A percentile compares a stretch with the other conserved stretches of the same genome.
Evolutionary conservation across 2,797 vertebrate species (phyloP).

Genomic region (Taenioides sp.): DNA sequence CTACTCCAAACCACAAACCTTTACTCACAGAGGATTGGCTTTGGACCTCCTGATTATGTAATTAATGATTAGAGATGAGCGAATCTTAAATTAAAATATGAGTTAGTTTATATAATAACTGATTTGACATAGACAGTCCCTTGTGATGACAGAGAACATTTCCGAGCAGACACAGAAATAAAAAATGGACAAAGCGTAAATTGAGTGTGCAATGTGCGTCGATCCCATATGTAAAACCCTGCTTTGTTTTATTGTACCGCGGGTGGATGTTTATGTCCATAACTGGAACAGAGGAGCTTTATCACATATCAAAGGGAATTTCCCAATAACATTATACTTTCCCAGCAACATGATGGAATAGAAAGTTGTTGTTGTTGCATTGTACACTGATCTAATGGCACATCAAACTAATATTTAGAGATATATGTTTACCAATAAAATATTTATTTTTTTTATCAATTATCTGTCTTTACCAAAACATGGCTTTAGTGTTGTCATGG

Average conservation of each 20-base stretch:
- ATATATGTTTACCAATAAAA: too few species aligned
- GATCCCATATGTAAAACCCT: background rate
- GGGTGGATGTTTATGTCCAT: background rate
- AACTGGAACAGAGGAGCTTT: background rate
- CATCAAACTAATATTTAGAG: too few species aligned
- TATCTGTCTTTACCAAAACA: too few species aligned
- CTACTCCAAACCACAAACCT: too few species aligned
- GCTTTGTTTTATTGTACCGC: background rate
- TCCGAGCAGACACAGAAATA: background rate
- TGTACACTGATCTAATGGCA: too few species aligned
- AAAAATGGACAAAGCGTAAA: background rate
- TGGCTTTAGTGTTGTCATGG: too few species aligned
- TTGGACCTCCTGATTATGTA: too few species aligned
- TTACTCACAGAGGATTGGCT: too few species aligned
- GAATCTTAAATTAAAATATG: too few species aligned
- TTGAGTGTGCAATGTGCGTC: background rate
- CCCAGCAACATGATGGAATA: background rate
- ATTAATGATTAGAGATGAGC: too few species aligned
- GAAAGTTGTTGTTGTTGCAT: background rate
- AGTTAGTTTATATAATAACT: too few species aligned
- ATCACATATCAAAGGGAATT: background rate
- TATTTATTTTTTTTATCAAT: too few species aligned
- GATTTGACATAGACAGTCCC: background rate
- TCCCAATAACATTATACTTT: background rate
- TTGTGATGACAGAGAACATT: background rate